A percentile compares a stretch with the other conserved stretches of the same genome.
Conservation (phyloP, 37 sponge, comb jelly and placozoan species). For the Hormiphora californensis region DNA sequence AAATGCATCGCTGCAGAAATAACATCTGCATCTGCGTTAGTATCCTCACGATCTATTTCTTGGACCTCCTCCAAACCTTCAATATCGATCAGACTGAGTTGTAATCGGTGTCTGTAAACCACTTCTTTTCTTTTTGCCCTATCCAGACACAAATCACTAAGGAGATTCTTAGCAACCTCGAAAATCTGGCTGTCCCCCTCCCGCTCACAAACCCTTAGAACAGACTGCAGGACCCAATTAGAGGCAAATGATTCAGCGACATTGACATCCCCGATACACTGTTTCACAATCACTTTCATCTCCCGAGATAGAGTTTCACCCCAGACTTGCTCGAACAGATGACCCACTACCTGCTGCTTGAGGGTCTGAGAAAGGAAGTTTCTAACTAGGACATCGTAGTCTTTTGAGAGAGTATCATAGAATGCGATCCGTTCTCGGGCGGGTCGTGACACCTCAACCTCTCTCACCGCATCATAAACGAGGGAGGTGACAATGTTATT, state of each 20-base stretch:
- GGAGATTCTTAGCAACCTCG: background rate
- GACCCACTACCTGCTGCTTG: background rate
- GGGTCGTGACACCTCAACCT: constrained; percentile 27
- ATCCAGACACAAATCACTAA: background rate
- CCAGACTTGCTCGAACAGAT: constrained; percentile 13
- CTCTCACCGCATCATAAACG: constrained; percentile 46
- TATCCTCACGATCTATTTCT: background rate
- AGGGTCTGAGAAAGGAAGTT: constrained; percentile 3
- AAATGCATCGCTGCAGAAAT: background rate
- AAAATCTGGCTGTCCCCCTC: background rate
- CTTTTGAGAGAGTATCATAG: background rate
- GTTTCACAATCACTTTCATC: background rate
- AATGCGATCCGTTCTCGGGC: background rate
- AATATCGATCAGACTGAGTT: background rate
- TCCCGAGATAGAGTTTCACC: background rate
- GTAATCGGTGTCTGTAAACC: background rate
- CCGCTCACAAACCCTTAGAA: background rate
- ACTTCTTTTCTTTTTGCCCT: background rate
- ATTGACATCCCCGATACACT: background rate
- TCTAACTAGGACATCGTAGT: background rate
- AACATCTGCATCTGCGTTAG: background rate
- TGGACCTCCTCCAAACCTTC: background rate
- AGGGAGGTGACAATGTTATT: background rate
- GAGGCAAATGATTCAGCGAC: background rate
- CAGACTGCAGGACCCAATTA: background rate